phyloP scores from a whole-genome alignment of 2,888 invertebrate species.

The Antitype chi region DNA sequence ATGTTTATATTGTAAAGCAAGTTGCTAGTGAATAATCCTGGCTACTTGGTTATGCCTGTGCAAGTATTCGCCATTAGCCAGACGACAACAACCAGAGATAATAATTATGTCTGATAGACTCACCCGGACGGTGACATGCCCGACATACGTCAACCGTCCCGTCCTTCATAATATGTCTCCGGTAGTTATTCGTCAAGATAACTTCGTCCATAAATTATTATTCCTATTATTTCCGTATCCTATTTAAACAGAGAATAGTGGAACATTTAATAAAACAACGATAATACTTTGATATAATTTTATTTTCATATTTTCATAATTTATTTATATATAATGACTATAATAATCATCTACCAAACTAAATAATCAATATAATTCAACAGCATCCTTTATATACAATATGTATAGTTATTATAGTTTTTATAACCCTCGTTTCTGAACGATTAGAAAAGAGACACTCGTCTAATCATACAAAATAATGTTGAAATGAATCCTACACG shows the following conservation, averaged over 20 bases:
- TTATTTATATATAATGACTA: conserved; percentile 89
- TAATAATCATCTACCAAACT: conserved; percentile 90
- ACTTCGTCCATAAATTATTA: too few relatives aligned
- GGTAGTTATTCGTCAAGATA: too few relatives aligned
- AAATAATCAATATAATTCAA: conserved; percentile 89
- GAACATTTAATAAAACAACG: conserved; percentile 38
- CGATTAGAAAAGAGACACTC: conserved; percentile 79
- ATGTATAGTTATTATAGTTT: conserved; percentile 86
- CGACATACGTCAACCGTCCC: too few relatives aligned
- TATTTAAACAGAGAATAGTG: background rate
- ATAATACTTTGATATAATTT: conserved; percentile 87
- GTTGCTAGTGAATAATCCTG: too few relatives aligned
- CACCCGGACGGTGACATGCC: too few relatives aligned
- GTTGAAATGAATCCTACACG: conserved; percentile 81
- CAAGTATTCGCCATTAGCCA: too few relatives aligned
- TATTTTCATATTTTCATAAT: conserved; percentile 87
- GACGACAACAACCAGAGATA: too few relatives aligned
- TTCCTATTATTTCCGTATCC: too few relatives aligned
- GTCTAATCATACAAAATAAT: conserved; percentile 84
- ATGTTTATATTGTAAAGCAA: too few relatives aligned
- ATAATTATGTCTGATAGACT: too few relatives aligned
- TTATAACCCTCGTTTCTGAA: conserved; percentile 77
- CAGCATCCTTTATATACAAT: conserved; percentile 90
- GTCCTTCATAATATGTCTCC: too few relatives aligned
- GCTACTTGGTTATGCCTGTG: too few relatives aligned